These are phyloP conservation scores for Caenorhabditis remanei DNA, from an alignment of 1,140 invertebrate genomes.

Conservation along the genomic window DNA sequence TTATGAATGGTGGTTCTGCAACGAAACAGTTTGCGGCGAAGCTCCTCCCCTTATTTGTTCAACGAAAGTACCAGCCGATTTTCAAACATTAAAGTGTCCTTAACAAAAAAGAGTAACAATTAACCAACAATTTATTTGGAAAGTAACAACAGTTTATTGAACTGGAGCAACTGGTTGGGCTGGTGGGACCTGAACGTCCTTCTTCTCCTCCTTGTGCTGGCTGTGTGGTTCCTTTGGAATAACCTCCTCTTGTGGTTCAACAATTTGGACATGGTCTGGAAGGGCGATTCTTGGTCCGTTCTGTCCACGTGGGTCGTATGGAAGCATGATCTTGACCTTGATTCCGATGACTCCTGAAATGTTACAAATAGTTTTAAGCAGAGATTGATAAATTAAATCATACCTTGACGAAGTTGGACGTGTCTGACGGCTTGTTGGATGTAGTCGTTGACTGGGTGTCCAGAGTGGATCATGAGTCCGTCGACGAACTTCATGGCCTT, in stretches of 20 bases:
- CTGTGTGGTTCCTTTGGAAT: constrained; percentile 72
- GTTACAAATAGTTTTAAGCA: constrained; percentile 61
- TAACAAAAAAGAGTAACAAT: constrained; percentile 27
- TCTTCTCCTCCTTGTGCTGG: constrained; percentile 70
- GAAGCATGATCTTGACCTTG: constrained; percentile 99
- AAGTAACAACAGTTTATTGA: constrained; percentile 64
- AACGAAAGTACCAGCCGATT: constrained; percentile 14
- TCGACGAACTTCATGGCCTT: constrained; percentile 99
- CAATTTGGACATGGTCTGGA: constrained; percentile 93
- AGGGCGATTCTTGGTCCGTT: constrained; percentile 95
- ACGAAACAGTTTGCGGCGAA: constrained; percentile 26
- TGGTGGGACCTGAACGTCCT: constrained; percentile 54
- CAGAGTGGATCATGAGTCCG: constrained; percentile 99
- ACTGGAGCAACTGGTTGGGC: constrained; percentile 53
- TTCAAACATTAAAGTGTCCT: neutral
- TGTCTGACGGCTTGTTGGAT: constrained; percentile 97
- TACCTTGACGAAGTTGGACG: constrained; percentile 94
- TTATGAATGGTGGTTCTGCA: constrained; percentile 50
- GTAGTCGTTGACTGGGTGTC: constrained; percentile 97
- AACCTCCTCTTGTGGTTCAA: constrained; percentile 72
- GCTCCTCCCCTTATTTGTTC: neutral
- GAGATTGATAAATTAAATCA: constrained; percentile 44
- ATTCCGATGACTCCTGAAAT: constrained; percentile 85
- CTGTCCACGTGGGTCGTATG: constrained; percentile 95
- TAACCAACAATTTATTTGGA: constrained; percentile 65